Conservation (phyloP, 2,113 vertebrate species). For the Helogale parvula region DNA sequence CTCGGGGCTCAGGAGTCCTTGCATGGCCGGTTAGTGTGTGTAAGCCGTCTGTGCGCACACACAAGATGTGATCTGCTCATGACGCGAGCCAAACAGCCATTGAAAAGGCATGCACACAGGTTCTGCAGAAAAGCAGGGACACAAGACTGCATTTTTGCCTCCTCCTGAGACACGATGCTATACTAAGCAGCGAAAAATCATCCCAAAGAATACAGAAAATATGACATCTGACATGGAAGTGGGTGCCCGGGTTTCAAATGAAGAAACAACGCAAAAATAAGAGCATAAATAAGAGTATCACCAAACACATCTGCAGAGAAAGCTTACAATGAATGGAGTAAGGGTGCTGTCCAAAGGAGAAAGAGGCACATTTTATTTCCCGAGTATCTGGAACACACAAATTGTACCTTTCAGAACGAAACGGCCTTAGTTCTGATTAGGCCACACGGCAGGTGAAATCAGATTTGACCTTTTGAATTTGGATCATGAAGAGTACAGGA, state of each 20-base stretch:
- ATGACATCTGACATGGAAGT: constrained; percentile 59
- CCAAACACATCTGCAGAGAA: constrained; percentile 56
- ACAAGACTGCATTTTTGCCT: constrained; percentile 74
- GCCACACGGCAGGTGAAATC: constrained; percentile 57
- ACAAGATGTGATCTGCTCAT: constrained; percentile 55
- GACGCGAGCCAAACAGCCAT: constrained; percentile 45
- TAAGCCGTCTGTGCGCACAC: constrained; percentile 69
- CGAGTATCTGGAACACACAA: constrained; percentile 53
- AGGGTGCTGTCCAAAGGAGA: constrained; percentile 37
- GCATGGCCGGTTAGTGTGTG: constrained; percentile 77
- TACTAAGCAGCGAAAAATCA: neutral
- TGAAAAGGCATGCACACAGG: constrained; percentile 76
- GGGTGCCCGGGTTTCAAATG: constrained; percentile 10
- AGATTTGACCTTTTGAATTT: constrained; percentile 48
- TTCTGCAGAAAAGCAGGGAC: constrained; percentile 39
- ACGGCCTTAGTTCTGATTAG: constrained; percentile 66
- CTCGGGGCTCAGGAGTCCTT: constrained; percentile 44
- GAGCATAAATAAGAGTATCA: neutral
- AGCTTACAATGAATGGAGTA: constrained; percentile 19
- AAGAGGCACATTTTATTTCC: constrained; percentile 11
- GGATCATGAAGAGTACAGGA: constrained; percentile 45
- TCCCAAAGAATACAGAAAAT: constrained; percentile 61
- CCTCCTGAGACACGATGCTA: constrained; percentile 72
- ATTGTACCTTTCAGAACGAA: constrained; percentile 75
- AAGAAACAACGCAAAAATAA: constrained; percentile 33